Base-by-base conservation (phyloP, 2,113 vertebrate genomes). In the Entomyzon cyanotis region DNA sequence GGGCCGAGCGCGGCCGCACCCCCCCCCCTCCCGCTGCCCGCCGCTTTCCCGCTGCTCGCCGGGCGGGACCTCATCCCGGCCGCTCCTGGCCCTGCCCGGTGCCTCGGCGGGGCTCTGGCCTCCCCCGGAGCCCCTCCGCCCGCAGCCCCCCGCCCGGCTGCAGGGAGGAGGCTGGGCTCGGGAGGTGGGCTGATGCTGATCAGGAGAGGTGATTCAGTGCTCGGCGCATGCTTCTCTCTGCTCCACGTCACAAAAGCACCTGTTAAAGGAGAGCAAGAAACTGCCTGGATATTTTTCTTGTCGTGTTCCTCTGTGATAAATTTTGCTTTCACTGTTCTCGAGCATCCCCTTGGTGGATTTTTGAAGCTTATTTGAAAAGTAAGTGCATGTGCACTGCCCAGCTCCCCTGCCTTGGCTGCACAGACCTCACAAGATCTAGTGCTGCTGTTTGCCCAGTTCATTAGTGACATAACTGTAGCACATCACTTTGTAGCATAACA, bases 181-280 rank as follows among this genome's bases (percentile, higher is more conserved):
- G 63, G 77, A 44, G 65, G 84, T 96, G 96, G 93, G 47, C 96
- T 96, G 96, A 97, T 97, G 96, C 87, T 94, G 97, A 94, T 97
- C 62, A 87, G 93, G 15, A 77, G 63, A 71, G 9, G 89, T 86
- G 94, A 92, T 91, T 83, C 93, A 42, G 21, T 5, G 62, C 73
- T 84, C 49, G 2, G 9, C 62, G 13, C 84, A 20, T 15, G 16
- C n/a, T 46, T 70, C 42, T 70, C 42, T 19, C 56, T 8, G 3
- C 33, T 12, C 20, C 27, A 1, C 70, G 31, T 94, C 88, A 23
- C 25, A 3, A 10, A 22, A 63, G 25, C 82, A 89, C 89, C 84
- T 74, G 80, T 47, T 71, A 27, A 22, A 63, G 62, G 19, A 39
- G 25, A 46, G 55, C 79, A 7, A 52, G 37, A 16, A 50, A 12